These are phyloP conservation scores for Drosophila sucinea DNA, from an alignment of 1,140 invertebrate species.

Conservation along the genomic window DNA sequence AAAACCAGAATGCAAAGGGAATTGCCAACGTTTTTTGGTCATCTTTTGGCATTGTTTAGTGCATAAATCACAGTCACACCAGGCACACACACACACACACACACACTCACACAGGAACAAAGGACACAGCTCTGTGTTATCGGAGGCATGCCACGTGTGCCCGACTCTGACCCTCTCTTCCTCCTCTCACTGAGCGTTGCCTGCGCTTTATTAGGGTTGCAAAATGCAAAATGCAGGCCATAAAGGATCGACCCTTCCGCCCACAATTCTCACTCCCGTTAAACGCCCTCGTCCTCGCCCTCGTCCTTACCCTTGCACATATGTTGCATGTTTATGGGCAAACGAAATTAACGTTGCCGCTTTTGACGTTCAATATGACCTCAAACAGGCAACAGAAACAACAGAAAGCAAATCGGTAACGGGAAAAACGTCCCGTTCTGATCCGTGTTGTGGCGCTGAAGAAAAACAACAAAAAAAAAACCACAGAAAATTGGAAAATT, in stretches of 20 bases:
- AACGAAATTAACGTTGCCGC: slow-evolving; percentile 73
- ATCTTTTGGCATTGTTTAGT: slow-evolving; percentile 62
- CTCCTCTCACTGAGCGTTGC: slow-evolving; percentile 10
- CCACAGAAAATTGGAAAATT: slow-evolving; percentile 58
- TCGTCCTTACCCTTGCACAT: slow-evolving; percentile 42
- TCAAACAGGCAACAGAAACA: slow-evolving; percentile 54
- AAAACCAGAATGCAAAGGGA: slow-evolving; percentile 8
- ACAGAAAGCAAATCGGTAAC: slow-evolving; percentile 15
- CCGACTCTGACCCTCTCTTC: slow-evolving; percentile 21
- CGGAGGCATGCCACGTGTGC: slow-evolving; percentile 65
- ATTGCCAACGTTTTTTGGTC: slow-evolving; percentile 7
- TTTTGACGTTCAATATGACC: slow-evolving; percentile 75
- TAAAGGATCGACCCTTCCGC: slow-evolving; percentile 34
- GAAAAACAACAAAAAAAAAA: slow-evolving; percentile 30
- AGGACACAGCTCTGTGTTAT: slow-evolving; percentile 43
- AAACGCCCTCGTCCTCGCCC: background rate
- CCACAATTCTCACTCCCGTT: slow-evolving; percentile 1
- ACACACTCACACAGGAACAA: slow-evolving; percentile 4
- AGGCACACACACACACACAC: slow-evolving; percentile 11
- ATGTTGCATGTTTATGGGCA: slow-evolving; percentile 79
- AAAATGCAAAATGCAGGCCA: slow-evolving; percentile 48
- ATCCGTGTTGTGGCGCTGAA: background rate
- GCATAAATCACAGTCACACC: slow-evolving; percentile 72
- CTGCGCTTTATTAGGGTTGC: slow-evolving; percentile 75
- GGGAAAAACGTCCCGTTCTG: background rate